Evolutionary conservation across 2,888 invertebrate genomes (phyloP).

Genomic region (Anorthoa munda): DNA sequence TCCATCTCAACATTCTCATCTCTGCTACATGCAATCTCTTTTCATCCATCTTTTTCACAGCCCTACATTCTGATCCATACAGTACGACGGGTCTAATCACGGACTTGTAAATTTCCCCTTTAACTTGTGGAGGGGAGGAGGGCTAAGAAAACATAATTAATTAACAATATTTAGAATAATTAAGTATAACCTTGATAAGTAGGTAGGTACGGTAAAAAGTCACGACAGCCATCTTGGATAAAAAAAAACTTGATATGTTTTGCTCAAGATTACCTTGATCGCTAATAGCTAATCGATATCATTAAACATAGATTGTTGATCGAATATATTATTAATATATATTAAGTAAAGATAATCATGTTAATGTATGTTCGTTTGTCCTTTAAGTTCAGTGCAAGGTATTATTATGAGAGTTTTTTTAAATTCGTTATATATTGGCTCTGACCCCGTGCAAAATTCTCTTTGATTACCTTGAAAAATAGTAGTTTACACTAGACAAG

Average conservation of each 20-base stretch:
- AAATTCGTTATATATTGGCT: neutral
- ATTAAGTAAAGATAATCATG: neutral
- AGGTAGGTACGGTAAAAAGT: neutral
- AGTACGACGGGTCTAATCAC: no score
- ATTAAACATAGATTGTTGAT: constrained; percentile 9
- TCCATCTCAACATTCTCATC: no score
- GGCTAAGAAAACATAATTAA: neutral
- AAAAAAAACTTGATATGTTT: constrained; percentile 10
- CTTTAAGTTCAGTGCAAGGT: neutral
- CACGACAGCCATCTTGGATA: constrained; percentile 29
- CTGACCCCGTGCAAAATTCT: neutral
- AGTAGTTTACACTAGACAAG: neutral
- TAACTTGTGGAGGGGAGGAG: no score
- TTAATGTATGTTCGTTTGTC: constrained; percentile 11
- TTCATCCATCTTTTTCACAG: no score
- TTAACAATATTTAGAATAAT: constrained; percentile 15
- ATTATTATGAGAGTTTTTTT: neutral
- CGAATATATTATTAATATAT: neutral
- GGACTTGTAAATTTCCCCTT: no score
- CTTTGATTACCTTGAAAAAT: neutral
- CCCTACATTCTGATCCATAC: no score
- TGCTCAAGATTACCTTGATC: constrained; percentile 40
- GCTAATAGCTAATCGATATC: constrained; percentile 23
- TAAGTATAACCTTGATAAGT: constrained; percentile 34
- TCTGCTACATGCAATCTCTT: no score